Conservation (phyloP, 1,140 invertebrate species). For the Trinorchestia longiramus region DNA sequence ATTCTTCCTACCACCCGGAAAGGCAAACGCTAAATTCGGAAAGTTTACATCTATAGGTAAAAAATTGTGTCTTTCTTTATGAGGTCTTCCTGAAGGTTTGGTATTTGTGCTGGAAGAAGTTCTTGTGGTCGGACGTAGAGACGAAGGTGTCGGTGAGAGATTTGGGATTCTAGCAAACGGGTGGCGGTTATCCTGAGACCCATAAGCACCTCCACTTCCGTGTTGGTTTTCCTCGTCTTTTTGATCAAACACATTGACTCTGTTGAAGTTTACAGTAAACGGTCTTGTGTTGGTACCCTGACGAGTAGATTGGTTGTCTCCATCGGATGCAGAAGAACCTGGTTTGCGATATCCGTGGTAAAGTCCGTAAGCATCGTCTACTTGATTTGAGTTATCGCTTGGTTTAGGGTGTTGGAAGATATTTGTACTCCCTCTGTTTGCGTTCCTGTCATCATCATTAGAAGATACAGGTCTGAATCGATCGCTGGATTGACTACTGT, state of each 20-base stretch:
- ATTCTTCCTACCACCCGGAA: slow-evolving; percentile 1
- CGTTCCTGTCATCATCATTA: background rate
- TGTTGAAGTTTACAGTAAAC: background rate
- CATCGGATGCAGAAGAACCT: background rate
- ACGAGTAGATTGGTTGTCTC: background rate
- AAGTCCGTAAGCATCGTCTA: background rate
- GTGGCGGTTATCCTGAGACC: background rate
- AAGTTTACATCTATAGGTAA: slow-evolving; percentile 20
- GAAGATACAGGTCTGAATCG: background rate
- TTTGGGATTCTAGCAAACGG: background rate
- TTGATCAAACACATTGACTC: background rate
- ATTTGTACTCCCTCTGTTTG: background rate
- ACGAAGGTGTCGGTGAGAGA: background rate
- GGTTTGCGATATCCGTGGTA: background rate
- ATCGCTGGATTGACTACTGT: background rate
- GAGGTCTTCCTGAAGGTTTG: background rate
- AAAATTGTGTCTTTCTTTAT: background rate
- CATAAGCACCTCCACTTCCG: background rate
- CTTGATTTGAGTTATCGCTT: background rate
- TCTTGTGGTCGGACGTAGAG: background rate
- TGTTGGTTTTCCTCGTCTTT: background rate
- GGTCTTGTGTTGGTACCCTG: background rate
- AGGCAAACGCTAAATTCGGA: slow-evolving; percentile 13
- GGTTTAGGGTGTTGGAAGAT: background rate
- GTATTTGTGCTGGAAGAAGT: background rate